A percentile compares a stretch with the other conserved stretches of the same genome.
Conservation (phyloP, 2,888 invertebrate species). For the Toxonevra muliebris region DNA sequence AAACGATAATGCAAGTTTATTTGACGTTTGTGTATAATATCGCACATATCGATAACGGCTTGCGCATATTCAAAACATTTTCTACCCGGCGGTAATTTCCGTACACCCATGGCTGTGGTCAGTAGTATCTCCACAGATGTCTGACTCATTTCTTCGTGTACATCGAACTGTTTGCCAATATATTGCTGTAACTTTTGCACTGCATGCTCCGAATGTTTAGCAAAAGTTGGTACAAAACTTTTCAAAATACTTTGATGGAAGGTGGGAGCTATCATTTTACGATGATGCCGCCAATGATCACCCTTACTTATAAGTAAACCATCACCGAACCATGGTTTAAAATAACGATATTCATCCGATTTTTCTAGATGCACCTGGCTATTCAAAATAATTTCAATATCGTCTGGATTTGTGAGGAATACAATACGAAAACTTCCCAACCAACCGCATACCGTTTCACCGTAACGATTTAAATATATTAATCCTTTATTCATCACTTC, state of each 20-base stretch:
- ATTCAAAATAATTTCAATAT: constrained; percentile 78
- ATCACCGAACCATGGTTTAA: constrained; percentile 84
- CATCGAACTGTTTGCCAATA: constrained; percentile 75
- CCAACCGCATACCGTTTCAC: constrained; percentile 80
- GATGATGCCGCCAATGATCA: constrained; percentile 81
- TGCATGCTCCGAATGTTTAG: constrained; percentile 76
- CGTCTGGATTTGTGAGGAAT: constrained; percentile 75
- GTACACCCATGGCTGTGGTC: constrained; percentile 87
- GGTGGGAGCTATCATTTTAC: constrained; percentile 85
- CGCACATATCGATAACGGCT: constrained; percentile 89
- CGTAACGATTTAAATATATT: constrained; percentile 58
- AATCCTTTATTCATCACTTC: constrained; percentile 50
- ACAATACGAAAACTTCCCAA: constrained; percentile 74
- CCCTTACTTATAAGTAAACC: constrained; percentile 81
- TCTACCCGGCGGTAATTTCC: constrained; percentile 75
- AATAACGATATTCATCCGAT: constrained; percentile 77
- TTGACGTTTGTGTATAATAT: constrained; percentile 81
- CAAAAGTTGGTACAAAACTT: constrained; percentile 80
- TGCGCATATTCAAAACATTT: constrained; percentile 81
- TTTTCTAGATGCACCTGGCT: constrained; percentile 81
- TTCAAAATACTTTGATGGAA: constrained; percentile 86
- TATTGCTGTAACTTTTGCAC: constrained; percentile 71
- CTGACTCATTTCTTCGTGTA: constrained; percentile 81
- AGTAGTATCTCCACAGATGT: constrained; percentile 81
- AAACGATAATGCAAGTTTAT: constrained; percentile 78